These are phyloP conservation scores for Cynoglossus semilaevis DNA, from an alignment of 2,113 vertebrate species.

Conservation along the genomic window DNA sequence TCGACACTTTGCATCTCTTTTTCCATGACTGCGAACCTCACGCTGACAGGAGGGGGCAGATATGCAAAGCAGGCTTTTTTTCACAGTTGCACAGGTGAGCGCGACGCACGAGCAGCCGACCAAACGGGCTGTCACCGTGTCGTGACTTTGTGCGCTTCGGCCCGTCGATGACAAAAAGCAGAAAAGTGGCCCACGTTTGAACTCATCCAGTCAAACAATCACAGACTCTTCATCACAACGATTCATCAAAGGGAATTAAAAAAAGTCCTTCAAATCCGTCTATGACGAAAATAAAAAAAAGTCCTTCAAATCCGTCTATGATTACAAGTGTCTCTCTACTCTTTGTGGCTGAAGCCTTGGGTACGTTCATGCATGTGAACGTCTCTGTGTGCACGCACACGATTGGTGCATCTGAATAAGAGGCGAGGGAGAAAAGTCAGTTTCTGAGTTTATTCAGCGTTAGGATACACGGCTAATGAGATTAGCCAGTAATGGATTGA, in stretches of 20 bases:
- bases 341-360: conserved; percentile 33
- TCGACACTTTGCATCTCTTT: conserved; percentile 58
- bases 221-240: conserved; percentile 72
- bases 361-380: conserved; percentile 32
- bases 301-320: conserved; percentile 58
- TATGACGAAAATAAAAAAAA: conserved; percentile 63
- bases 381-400: conserved; percentile 32
- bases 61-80: conserved; percentile 56
- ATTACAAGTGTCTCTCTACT: conserved; percentile 58
- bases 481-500: conserved; percentile 74
- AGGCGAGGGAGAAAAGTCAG: conserved; percentile 40
- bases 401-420: conserved; percentile 34
- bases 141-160: too few relatives aligned
- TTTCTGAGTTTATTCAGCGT: conserved; percentile 64
- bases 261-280: conserved; percentile 53
- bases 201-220: conserved; percentile 60
- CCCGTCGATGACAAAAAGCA: too few relatives aligned
- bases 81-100: conserved; percentile 44
- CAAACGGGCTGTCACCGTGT: conserved; percentile 22
- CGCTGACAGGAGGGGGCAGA: conserved; percentile 21
- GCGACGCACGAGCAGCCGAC: conserved; percentile 18
- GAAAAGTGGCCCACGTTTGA: conserved; percentile 48
- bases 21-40: conserved; percentile 41
- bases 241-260: conserved; percentile 68
- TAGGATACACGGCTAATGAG: conserved; percentile 71